These are phyloP conservation scores for Adelosebastes latens DNA, from an alignment of 2,797 vertebrate genomes.

Conservation along the genomic window DNA sequence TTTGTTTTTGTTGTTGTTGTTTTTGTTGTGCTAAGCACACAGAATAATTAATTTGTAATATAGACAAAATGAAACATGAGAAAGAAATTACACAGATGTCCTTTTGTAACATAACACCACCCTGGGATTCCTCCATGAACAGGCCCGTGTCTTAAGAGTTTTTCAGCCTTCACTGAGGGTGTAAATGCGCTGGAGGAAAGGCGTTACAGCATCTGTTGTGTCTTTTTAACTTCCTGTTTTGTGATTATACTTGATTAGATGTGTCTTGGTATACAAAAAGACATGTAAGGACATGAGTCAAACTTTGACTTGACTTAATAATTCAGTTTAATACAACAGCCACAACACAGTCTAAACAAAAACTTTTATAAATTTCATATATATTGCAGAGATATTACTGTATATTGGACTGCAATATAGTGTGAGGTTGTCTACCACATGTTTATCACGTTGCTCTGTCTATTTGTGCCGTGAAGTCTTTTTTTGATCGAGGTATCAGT, in stretches of 20 bases:
- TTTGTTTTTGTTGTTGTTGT: not conserved
- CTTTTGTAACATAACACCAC: conserved; percentile 17
- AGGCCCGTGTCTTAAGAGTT: not conserved
- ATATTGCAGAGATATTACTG: not conserved
- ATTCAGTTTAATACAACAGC: not conserved
- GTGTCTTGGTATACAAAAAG: not conserved
- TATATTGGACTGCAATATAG: not conserved
- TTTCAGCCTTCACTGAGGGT: not conserved
- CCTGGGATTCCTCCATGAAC: not conserved
- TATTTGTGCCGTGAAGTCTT: conserved; percentile 19
- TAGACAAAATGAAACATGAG: conserved; percentile 14
- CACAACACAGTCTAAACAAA: not conserved
- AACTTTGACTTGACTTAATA: not conserved
- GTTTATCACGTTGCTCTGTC: not conserved
- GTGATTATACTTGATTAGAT: not conserved
- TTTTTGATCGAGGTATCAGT: conserved; percentile 11
- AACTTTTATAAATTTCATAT: not conserved
- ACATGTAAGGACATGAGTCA: not conserved
- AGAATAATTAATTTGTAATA: not conserved
- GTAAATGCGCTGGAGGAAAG: not conserved
- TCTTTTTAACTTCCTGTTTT: not conserved
- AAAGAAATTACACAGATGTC: conserved; percentile 9
- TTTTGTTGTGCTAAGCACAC: not conserved
- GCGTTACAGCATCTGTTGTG: not conserved
- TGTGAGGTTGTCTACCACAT: not conserved